phyloP scores from a whole-genome alignment of 2,888 invertebrate genomes.

The Pachymerium ferrugineum region DNA sequence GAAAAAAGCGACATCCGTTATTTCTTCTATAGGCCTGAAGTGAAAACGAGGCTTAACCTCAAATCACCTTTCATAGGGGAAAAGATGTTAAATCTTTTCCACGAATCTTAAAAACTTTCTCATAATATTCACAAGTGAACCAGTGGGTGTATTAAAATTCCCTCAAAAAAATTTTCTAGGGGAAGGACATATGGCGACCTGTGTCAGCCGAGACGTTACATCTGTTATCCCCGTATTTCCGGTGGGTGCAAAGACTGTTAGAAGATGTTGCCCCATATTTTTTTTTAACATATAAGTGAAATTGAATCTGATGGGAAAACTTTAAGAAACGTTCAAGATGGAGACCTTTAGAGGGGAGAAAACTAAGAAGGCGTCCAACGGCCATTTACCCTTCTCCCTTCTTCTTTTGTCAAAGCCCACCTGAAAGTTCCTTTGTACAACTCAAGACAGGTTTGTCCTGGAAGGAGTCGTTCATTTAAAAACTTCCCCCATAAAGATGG shows the following conservation, averaged over 20 bases:
- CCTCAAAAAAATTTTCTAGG: not conserved
- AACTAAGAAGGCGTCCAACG: slow-evolving; percentile 17
- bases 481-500: too few relatives aligned
- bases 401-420: not conserved
- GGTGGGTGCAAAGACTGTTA: slow-evolving; percentile 14
- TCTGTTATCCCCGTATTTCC: slow-evolving; percentile 23
- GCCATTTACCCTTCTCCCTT: slow-evolving; percentile 27
- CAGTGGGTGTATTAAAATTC: not conserved
- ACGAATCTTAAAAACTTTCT: not conserved
- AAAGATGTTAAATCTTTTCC: not conserved
- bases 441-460: slow-evolving; percentile 1
- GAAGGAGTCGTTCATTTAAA: not conserved
- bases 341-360: slow-evolving; percentile 7
- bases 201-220: slow-evolving; percentile 16
- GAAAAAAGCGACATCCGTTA: too few relatives aligned
- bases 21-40: too few relatives aligned
- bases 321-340: slow-evolving; percentile 24
- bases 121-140: not conserved
- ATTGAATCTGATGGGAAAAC: slow-evolving; percentile 18
- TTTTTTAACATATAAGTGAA: slow-evolving; percentile 1
- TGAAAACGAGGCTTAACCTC: too few relatives aligned
- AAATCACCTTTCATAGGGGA: too few relatives aligned
- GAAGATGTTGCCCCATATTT: slow-evolving; percentile 16
- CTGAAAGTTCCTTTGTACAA: not conserved
- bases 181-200: slow-evolving; percentile 25